These are phyloP conservation scores for Urocynchramus pylzowi DNA, from an alignment of 2,113 vertebrate species.

Conservation along the genomic window DNA sequence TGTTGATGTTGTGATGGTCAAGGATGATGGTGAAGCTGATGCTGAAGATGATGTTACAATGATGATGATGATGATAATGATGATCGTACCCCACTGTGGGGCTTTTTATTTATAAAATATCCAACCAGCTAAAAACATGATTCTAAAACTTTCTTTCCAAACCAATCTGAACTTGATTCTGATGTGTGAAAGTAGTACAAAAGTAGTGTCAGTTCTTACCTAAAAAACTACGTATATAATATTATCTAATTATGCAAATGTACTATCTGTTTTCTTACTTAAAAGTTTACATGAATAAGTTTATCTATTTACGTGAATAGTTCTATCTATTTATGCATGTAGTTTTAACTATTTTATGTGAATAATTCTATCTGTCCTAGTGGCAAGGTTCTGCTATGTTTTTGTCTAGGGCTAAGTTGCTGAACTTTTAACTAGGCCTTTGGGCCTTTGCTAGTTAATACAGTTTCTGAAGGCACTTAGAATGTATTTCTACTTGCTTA, in stretches of 20 bases:
- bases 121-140: not conserved
- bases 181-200: not conserved
- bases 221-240: not conserved
- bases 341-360: not conserved
- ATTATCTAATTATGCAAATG: not conserved
- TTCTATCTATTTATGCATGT: not conserved
- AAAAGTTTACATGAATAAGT: not conserved
- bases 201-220: not conserved
- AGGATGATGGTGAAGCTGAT: not conserved
- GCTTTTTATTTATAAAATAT: not conserved
- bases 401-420: not conserved
- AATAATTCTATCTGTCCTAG: not conserved
- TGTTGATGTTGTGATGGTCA: not conserved
- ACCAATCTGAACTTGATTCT: not conserved
- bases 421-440: not conserved
- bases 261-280: not conserved
- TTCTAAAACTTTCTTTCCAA: not conserved
- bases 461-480: not conserved
- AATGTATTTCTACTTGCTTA: not conserved
- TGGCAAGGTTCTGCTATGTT: not conserved
- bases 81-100: not conserved
- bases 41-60: not conserved
- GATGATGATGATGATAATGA: too few species aligned
- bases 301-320: not conserved
- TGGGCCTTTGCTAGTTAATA: not conserved